Percentiles rank a stretch among this genome's conserved stretches.
These are phyloP conservation scores for Macaca fascicularis DNA, from an alignment of 2,113 vertebrate genomes.

Conservation along the genomic window DNA sequence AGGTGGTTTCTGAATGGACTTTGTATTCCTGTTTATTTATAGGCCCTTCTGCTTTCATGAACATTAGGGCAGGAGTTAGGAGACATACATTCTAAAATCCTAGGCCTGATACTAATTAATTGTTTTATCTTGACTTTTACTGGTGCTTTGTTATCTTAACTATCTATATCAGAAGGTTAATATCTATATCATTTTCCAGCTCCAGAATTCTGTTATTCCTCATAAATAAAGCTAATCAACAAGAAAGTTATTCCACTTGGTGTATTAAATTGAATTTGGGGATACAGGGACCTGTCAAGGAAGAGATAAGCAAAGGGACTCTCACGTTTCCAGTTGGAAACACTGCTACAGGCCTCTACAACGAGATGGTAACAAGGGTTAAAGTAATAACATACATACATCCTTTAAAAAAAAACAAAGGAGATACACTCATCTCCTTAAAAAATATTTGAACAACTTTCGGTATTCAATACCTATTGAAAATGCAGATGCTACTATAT, in stretches of 20 bases:
- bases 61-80: neutral
- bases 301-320: neutral
- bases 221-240: neutral
- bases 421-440: neutral
- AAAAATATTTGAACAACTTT: neutral
- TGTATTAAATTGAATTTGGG: neutral
- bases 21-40: neutral
- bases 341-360: neutral
- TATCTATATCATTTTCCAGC: neutral
- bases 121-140: neutral
- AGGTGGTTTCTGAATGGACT: constrained; percentile 6
- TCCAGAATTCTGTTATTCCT: neutral
- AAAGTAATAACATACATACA: neutral
- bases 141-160: neutral
- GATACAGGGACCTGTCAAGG: neutral
- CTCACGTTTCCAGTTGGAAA: neutral
- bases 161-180: neutral
- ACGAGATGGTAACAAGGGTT: neutral
- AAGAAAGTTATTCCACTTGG: neutral
- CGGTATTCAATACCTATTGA: neutral
- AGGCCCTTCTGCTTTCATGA: neutral
- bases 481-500: neutral
- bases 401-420: neutral
- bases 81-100: neutral
- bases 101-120: neutral